Base-by-base conservation (phyloP, 1,140 invertebrate species). In the Drosophila rhopaloa region DNA sequence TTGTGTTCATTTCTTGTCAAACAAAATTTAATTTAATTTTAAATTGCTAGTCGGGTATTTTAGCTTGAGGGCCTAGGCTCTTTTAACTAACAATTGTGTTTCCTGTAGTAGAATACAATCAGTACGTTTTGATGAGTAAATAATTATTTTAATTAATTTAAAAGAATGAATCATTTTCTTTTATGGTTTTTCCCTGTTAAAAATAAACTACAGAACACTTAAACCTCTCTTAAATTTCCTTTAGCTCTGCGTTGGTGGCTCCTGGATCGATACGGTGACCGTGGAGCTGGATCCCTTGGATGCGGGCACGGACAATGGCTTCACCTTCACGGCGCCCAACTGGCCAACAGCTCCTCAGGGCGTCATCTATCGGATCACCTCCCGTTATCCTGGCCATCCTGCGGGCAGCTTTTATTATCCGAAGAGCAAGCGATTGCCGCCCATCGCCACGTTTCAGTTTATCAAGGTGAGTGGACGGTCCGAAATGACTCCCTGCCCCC, bases 261-360 rank as follows among this genome's bases (percentile, higher is more conserved):
- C 97, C 72, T 99, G 98, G 98, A 94, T 98, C 41, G 97, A 98
- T 90, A 96, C 96, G 48, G 96, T 98, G 54, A 97, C 96, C 29
- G 96, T 99, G 54, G 97, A 99, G 94, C 95, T 98, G 86, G 97
- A 97, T 93, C 98, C 98, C 16, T 94, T 98, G 85, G 98, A 99
- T 93, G 98, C 98, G 24, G 98, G 98, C 46, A 99, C 98, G 32
- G 98, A 99, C 94, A 98, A 98, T 93, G 98, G 98, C 0, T 97
- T 98, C 92, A 98, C 98, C 55, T 99, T 99, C 92, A 99, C 98
- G 66, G 97, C 98, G 32, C 97, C 97, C 35, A 98, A 99, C 93
- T 97, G 97, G 95, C 96, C 96, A 43, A 98, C 97, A 2, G 95
- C 96, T 60, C 98, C 98, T 0, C 96, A 96, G 92, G 97, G 97